phyloP scores from a whole-genome alignment of 2,888 invertebrate species.

The Sthenelais limicola region DNA sequence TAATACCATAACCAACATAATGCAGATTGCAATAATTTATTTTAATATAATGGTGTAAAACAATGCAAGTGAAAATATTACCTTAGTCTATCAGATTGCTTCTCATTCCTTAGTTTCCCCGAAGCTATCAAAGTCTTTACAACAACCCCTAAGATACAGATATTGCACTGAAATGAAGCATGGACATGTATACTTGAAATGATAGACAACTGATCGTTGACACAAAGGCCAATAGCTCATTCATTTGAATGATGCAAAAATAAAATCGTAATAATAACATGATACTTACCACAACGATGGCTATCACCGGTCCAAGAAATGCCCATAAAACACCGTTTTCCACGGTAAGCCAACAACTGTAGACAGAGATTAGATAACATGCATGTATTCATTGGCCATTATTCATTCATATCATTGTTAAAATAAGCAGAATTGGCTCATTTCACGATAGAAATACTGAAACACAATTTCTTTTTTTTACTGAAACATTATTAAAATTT shows the following conservation, averaged over 20 bases:
- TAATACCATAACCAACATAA: too few species aligned
- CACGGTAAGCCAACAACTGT: slow-evolving; percentile 32
- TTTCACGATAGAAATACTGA: too few species aligned
- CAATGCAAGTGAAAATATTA: too few species aligned
- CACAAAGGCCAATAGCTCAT: neutral
- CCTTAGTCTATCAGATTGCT: slow-evolving; percentile 2
- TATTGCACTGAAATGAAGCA: slow-evolving; percentile 13
- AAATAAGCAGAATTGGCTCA: too few species aligned
- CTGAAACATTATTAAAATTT: too few species aligned
- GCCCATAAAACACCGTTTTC: slow-evolving; percentile 37
- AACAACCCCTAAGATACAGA: slow-evolving; percentile 16
- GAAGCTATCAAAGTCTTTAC: slow-evolving; percentile 9
- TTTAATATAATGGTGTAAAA: too few species aligned
- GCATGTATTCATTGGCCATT: too few species aligned
- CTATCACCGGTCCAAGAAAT: slow-evolving; percentile 21
- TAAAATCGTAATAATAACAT: too few species aligned
- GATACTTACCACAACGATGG: slow-evolving; percentile 39
- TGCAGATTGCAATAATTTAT: too few species aligned
- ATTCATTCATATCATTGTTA: too few species aligned
- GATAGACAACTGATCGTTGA: neutral
- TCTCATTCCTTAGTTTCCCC: slow-evolving; percentile 5
- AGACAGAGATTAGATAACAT: neutral
- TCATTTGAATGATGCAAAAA: too few species aligned
- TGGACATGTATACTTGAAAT: neutral
- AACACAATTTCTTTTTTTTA: too few species aligned